These are phyloP conservation scores for Australoheros facetus DNA, from an alignment of 2,797 vertebrate species.

Conservation along the genomic window DNA sequence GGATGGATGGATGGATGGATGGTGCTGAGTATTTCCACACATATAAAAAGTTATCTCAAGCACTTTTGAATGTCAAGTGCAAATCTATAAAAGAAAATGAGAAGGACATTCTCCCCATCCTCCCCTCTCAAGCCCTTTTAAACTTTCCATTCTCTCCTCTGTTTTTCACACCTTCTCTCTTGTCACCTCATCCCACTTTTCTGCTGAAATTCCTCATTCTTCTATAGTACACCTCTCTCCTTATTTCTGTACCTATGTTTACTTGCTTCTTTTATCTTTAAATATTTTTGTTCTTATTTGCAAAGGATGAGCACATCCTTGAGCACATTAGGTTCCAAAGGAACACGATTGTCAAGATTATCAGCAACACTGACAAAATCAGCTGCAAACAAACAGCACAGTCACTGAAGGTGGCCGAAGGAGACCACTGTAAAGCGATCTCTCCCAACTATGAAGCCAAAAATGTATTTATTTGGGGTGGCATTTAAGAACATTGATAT, in stretches of 20 bases:
- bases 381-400: background rate
- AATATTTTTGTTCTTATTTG: background rate
- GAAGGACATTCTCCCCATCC: background rate
- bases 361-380: background rate
- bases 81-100: constrained; percentile 12
- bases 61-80: background rate
- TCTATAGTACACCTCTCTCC: background rate
- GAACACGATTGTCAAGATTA: background rate
- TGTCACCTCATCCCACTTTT: background rate
- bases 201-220: background rate
- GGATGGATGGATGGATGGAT: background rate
- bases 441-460: background rate
- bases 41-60: background rate
- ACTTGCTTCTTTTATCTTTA: background rate
- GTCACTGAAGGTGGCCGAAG: background rate
- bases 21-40: background rate
- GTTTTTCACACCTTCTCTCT: constrained; percentile 13
- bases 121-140: background rate
- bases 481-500: background rate
- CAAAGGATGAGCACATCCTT: background rate
- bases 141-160: constrained; percentile 10
- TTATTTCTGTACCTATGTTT: background rate
- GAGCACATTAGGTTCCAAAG: constrained; percentile 3
- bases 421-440: background rate
- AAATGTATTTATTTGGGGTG: background rate